Conservation (phyloP, 1,140 invertebrate species). For the Lucilia cuprina region DNA sequence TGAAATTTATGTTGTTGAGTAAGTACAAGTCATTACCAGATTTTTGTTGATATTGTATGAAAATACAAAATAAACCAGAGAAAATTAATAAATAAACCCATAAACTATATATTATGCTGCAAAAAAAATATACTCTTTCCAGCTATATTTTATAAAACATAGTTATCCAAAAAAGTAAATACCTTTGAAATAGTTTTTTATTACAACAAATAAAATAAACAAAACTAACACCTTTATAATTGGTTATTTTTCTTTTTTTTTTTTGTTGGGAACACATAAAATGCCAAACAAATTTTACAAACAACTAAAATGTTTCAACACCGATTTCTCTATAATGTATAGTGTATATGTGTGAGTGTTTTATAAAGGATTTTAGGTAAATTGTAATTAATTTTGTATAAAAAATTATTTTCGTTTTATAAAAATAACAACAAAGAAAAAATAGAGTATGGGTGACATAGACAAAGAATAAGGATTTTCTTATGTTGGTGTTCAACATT, state of each 20-base stretch:
- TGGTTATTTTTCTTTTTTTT: too few relatives aligned
- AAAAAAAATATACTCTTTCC: too few relatives aligned
- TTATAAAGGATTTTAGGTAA: conserved; percentile 10
- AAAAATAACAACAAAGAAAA: neutral
- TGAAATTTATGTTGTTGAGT: too few relatives aligned
- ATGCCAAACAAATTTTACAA: neutral
- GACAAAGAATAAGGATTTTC: neutral
- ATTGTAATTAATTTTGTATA: neutral
- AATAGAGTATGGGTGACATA: neutral
- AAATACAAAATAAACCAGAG: too few relatives aligned
- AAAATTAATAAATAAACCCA: too few relatives aligned
- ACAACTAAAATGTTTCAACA: too few relatives aligned
- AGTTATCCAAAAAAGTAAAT: neutral
- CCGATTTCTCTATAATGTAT: too few relatives aligned
- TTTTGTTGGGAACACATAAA: neutral
- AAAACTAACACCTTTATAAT: neutral
- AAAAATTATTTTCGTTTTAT: neutral
- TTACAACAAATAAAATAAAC: neutral
- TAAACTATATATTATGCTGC: too few relatives aligned
- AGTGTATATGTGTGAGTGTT: too few relatives aligned
- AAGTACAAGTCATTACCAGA: too few relatives aligned
- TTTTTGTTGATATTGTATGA: too few relatives aligned
- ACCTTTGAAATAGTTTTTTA: neutral
- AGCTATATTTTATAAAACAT: too few relatives aligned
- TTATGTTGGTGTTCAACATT: neutral